Conservation (phyloP, 1,140 invertebrate species). For the Drosophila ironensis region DNA sequence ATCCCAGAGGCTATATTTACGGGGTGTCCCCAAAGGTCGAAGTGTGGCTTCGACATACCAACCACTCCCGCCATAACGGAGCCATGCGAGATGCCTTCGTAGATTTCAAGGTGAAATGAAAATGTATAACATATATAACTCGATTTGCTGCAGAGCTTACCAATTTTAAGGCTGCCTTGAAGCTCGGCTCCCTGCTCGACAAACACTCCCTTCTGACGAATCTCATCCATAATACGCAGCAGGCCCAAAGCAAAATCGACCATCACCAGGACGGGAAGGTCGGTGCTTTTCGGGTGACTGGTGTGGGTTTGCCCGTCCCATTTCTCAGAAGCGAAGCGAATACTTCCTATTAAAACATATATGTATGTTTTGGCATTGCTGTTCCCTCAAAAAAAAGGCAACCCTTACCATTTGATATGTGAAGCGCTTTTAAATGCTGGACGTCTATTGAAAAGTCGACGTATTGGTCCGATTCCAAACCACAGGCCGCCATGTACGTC, state of each 20-base stretch:
- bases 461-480: not conserved
- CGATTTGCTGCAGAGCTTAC: not conserved
- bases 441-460: slow-evolving; percentile 3
- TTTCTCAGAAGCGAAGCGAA: slow-evolving; percentile 1
- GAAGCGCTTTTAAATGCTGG: no score
- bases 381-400: no score
- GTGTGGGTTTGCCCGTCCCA: not conserved
- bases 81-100: slow-evolving; percentile 88
- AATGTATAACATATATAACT: not conserved
- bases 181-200: not conserved
- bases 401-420: no score
- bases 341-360: not conserved
- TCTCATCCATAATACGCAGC: slow-evolving; percentile 27
- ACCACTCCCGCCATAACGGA: slow-evolving; percentile 94
- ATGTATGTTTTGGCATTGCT: no score
- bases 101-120: not conserved
- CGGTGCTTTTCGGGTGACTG: not conserved
- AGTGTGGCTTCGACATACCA: slow-evolving; percentile 91
- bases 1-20: slow-evolving; percentile 96
- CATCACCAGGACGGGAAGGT: slow-evolving; percentile 21
- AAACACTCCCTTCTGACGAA: slow-evolving; percentile 4
- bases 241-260: slow-evolving; percentile 35
- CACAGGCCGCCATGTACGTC: not conserved
- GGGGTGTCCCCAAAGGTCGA: slow-evolving; percentile 94
- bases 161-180: slow-evolving; percentile 29